phyloP scores from a whole-genome alignment of 2,113 vertebrate species.

The Eidolon helvum region DNA sequence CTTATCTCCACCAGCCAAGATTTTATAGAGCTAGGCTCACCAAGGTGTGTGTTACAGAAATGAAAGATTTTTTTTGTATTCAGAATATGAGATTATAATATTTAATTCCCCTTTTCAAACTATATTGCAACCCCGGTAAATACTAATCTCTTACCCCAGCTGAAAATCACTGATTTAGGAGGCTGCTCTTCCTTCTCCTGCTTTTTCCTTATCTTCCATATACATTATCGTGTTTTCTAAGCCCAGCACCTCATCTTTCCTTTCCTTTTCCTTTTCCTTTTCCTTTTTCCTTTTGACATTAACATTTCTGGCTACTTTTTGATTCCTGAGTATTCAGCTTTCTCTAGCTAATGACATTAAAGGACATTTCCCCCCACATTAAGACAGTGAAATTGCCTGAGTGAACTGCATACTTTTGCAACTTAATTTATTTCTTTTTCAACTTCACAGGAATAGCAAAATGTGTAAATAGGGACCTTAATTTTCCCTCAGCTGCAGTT shows the following conservation, averaged over 20 bases:
- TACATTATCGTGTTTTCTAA: not conserved
- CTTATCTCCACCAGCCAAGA: not conserved
- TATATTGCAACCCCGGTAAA: not conserved
- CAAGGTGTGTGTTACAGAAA: conserved; percentile 28
- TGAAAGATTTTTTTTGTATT: not conserved
- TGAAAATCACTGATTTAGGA: not conserved
- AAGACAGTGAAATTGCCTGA: conserved; percentile 61
- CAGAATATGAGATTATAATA: not conserved
- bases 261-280: not conserved
- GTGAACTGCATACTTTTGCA: conserved; percentile 57
- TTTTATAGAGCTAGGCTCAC: not conserved
- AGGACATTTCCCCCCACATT: conserved; percentile 17
- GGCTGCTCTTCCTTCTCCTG: not conserved
- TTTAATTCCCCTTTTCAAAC: not conserved
- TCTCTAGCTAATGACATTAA: not conserved
- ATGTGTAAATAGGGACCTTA: conserved; percentile 64
- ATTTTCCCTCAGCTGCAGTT: conserved; percentile 65
- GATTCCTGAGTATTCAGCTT: not conserved
- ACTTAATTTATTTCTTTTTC: conserved; percentile 57
- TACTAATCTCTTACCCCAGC: not conserved
- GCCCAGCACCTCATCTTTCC: not conserved
- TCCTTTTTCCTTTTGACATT: not conserved
- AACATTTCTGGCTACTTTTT: conserved; percentile 21
- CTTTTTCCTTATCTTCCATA: not conserved
- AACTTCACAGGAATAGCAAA: conserved; percentile 40